Evolutionary conservation across 2,113 vertebrate genomes (phyloP).

Genomic region (Micromys minutus): DNA sequence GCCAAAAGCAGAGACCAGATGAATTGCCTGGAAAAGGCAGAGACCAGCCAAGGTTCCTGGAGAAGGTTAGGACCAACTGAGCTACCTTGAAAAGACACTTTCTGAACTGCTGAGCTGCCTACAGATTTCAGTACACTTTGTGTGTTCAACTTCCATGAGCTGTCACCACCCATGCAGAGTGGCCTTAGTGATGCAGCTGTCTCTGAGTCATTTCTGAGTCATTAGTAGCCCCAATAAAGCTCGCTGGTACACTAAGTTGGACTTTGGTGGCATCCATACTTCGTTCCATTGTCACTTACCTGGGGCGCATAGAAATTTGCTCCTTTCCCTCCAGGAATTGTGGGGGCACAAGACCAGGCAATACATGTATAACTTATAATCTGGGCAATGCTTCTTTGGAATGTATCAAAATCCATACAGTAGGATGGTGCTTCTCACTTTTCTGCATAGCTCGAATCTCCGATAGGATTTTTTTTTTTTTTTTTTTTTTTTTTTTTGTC

Average conservation of each 20-base stretch:
- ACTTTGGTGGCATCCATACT: background rate
- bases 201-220: background rate
- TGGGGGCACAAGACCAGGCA: background rate
- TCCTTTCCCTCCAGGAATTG: background rate
- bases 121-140: background rate
- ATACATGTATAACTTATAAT: background rate
- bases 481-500: background rate
- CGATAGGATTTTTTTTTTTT: too few species aligned
- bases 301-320: background rate
- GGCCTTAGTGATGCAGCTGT: background rate
- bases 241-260: background rate
- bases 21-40: background rate
- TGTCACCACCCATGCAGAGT: background rate
- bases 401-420: background rate
- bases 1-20: background rate
- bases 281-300: background rate
- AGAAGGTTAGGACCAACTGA: background rate
- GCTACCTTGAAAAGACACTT: background rate
- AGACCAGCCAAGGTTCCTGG: background rate
- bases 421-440: background rate
- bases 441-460: background rate
- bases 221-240: background rate
- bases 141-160: background rate
- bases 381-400: background rate
- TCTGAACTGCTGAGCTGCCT: background rate